These are phyloP conservation scores for Babyrousa celebensis DNA, from an alignment of 2,797 vertebrate species.

Conservation along the genomic window DNA sequence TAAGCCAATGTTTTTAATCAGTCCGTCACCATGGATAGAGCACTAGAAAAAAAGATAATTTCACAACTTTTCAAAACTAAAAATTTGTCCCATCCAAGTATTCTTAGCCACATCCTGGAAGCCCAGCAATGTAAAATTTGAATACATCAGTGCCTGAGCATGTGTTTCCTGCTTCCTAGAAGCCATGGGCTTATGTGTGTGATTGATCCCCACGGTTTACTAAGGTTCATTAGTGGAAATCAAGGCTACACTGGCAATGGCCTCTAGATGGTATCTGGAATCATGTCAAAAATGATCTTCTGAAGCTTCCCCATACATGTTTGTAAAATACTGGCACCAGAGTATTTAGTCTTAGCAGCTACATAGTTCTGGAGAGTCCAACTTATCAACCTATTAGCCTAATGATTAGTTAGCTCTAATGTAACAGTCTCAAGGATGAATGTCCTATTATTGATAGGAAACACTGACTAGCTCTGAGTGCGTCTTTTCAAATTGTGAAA, in stretches of 20 bases:
- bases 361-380: neutral
- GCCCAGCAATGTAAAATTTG: conserved; percentile 18
- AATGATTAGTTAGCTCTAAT: conserved; percentile 60
- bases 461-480: conserved; percentile 54
- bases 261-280: neutral
- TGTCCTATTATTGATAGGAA: conserved; percentile 50
- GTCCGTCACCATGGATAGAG: neutral
- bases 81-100: neutral
- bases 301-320: neutral
- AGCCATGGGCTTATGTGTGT: neutral
- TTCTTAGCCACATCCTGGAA: conserved; percentile 34
- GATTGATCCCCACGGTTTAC: neutral
- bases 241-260: neutral
- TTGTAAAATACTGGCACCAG: neutral
- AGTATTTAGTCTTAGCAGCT: conserved; percentile 5
- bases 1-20: neutral
- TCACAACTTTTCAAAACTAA: conserved; percentile 28
- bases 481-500: conserved; percentile 51
- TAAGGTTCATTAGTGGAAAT: neutral
- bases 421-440: conserved; percentile 52
- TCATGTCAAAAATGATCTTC: neutral
- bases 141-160: neutral
- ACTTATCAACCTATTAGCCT: conserved; percentile 27
- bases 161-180: neutral
- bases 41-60: conserved; percentile 23